phyloP scores from a whole-genome alignment of 2,797 vertebrate genomes.

The Allobates femoralis region DNA sequence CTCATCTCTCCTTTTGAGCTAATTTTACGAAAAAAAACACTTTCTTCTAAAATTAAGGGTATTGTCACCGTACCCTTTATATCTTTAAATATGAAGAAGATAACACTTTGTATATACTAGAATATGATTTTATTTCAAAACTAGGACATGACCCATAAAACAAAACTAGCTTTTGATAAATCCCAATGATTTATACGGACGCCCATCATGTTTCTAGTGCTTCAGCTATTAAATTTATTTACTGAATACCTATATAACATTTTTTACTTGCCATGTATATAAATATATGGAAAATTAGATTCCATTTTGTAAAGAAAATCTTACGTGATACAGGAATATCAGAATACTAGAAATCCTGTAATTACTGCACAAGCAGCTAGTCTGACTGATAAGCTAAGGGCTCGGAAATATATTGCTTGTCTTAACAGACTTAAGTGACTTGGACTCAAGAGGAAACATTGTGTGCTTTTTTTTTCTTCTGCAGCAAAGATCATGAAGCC shows the following conservation, averaged over 20 bases:
- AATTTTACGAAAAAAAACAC: neutral
- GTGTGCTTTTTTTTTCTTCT: constrained; percentile 46
- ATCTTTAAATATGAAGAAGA: neutral
- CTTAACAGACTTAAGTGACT: constrained; percentile 63
- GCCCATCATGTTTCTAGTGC: neutral
- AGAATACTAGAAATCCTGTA: constrained; percentile 65
- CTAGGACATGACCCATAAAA: neutral
- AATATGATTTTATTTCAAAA: neutral
- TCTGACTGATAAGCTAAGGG: constrained; percentile 65
- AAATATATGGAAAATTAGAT: constrained; percentile 41
- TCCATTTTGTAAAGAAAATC: constrained; percentile 45
- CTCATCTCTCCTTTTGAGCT: too few relatives aligned
- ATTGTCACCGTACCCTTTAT: neutral
- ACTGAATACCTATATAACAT: neutral
- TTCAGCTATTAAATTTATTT: neutral
- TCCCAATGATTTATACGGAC: neutral
- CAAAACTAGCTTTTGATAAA: neutral
- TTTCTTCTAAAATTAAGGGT: neutral
- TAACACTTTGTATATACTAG: neutral
- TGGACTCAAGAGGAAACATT: constrained; percentile 56
- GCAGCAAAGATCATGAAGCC: constrained; percentile 13
- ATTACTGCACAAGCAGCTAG: constrained; percentile 68
- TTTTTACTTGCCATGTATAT: neutral
- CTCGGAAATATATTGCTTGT: constrained; percentile 66
- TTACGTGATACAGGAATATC: constrained; percentile 43